Evolutionary conservation across 2,797 vertebrate genomes (phyloP).

Genomic region (Threskiornis aethiopicus): DNA sequence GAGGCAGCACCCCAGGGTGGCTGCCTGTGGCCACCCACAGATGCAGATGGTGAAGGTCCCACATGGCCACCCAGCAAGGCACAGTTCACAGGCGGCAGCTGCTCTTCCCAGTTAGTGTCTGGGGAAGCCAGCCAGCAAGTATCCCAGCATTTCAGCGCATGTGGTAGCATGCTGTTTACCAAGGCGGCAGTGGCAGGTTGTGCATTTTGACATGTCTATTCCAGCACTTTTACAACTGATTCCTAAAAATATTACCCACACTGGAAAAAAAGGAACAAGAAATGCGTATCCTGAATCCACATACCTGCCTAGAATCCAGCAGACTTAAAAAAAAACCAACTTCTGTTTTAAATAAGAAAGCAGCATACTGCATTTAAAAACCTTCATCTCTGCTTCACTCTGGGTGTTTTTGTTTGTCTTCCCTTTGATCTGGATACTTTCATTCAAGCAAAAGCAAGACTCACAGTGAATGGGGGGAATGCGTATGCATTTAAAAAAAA

Average conservation of each 20-base stretch:
- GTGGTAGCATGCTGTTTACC: neutral
- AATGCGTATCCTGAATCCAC: neutral
- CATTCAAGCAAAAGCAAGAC: neutral
- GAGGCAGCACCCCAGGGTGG: neutral
- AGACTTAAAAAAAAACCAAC: neutral
- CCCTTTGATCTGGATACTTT: neutral
- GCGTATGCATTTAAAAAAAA: neutral
- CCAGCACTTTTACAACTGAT: neutral
- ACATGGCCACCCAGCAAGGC: neutral
- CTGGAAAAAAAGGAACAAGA: neutral
- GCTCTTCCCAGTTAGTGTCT: neutral
- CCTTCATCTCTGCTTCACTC: fast-evolving
- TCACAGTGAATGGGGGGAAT: neutral
- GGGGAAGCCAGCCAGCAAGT: neutral
- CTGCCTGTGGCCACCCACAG: neutral
- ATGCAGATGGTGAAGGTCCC: neutral
- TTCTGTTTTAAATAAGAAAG: neutral
- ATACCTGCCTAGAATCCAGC: neutral
- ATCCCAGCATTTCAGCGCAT: neutral
- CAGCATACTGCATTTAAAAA: neutral
- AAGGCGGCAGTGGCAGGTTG: neutral
- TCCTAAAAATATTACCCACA: neutral
- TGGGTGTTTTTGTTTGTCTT: neutral
- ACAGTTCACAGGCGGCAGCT: neutral
- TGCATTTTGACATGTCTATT: neutral